Evolutionary conservation across 2,797 vertebrate genomes (phyloP).

Genomic region (Acipenser transmontanus): DNA sequence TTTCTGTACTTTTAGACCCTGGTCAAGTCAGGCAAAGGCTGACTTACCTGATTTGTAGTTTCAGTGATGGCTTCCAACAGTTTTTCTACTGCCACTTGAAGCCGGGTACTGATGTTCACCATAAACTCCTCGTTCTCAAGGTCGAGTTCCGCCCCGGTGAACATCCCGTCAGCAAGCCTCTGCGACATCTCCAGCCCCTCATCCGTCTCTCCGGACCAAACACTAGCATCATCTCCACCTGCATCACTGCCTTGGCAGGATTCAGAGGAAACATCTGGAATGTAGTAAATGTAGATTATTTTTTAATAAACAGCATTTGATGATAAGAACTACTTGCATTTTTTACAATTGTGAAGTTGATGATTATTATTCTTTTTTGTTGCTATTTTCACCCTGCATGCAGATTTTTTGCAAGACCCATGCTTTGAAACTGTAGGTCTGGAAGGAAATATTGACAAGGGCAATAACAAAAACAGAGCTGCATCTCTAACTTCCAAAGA

Average conservation of each 20-base stretch:
- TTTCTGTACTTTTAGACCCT: too few species aligned
- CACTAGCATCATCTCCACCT: conserved; percentile 35
- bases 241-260: conserved; percentile 41
- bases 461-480: too few species aligned
- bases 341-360: too few species aligned
- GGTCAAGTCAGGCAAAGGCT: not conserved
- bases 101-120: conserved; percentile 71
- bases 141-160: conserved; percentile 57
- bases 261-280: conserved; percentile 48
- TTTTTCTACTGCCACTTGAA: conserved; percentile 82
- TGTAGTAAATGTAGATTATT: too few species aligned
- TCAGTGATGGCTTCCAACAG: conserved; percentile 83
- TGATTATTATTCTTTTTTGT: too few species aligned
- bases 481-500: too few species aligned
- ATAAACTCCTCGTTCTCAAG: conserved; percentile 76
- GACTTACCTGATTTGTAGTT: conserved; percentile 76
- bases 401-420: too few species aligned
- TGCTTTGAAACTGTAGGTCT: too few species aligned
- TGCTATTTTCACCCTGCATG: too few species aligned
- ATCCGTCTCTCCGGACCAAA: conserved; percentile 57
- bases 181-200: conserved; percentile 66
- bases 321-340: too few species aligned
- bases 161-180: conserved; percentile 54
- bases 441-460: too few species aligned
- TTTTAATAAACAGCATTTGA: too few species aligned